Conservation (phyloP, 2,888 invertebrate genomes). For the Rotaria socialis region DNA sequence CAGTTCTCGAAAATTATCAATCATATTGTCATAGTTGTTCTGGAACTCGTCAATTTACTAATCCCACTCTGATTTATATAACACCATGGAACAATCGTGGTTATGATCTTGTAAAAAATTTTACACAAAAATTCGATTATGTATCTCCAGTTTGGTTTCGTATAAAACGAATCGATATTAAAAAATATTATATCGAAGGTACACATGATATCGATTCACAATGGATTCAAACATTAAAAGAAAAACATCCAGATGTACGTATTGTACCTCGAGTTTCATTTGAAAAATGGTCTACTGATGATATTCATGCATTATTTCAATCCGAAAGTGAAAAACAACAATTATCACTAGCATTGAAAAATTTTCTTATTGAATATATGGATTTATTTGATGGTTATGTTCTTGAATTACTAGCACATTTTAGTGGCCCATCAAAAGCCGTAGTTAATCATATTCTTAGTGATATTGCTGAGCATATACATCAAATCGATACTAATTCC, state of each 20-base stretch:
- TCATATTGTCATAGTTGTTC: constrained; percentile 37
- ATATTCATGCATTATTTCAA: constrained; percentile 70
- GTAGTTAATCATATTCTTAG: constrained; percentile 48
- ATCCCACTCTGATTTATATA: constrained; percentile 38
- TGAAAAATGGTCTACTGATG: constrained; percentile 76
- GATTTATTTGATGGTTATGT: constrained; percentile 76
- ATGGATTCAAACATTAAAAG: constrained; percentile 40
- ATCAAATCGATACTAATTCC: constrained; percentile 48
- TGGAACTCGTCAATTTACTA: not conserved
- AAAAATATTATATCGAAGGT: constrained; percentile 58
- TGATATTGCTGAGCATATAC: constrained; percentile 47
- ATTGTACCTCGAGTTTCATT: constrained; percentile 79
- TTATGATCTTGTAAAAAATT: constrained; percentile 71
- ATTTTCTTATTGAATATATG: constrained; percentile 68
- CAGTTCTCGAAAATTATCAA: constrained; percentile 37
- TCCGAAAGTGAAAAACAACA: constrained; percentile 43
- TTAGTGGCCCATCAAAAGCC: constrained; percentile 44
- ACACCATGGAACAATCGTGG: constrained; percentile 45
- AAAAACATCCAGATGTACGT: not conserved
- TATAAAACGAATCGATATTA: constrained; percentile 68
- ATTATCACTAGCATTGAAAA: constrained; percentile 44
- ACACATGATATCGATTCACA: constrained; percentile 76
- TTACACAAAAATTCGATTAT: constrained; percentile 78
- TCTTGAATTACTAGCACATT: constrained; percentile 68
- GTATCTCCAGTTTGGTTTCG: constrained; percentile 93